These are phyloP conservation scores for Poeciliopsis prolifica DNA, from an alignment of 2,113 vertebrate genomes.

Conservation along the genomic window DNA sequence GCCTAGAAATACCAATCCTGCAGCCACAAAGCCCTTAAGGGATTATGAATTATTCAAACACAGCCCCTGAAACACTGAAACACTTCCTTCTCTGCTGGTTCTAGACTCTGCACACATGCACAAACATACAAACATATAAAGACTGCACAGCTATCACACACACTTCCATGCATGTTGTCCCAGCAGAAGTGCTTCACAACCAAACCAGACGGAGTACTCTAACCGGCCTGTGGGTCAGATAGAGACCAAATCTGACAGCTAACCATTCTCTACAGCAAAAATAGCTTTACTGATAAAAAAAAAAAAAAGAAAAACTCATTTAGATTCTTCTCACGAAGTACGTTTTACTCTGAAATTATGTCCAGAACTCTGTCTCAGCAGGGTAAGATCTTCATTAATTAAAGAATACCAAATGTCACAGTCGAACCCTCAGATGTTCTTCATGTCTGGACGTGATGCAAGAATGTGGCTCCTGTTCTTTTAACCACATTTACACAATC, in stretches of 20 bases:
- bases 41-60: constrained; percentile 62
- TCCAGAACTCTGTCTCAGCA: neutral
- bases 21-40: constrained; percentile 44
- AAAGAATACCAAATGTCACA: constrained; percentile 4
- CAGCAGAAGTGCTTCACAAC: constrained; percentile 36
- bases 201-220: constrained; percentile 16
- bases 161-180: constrained; percentile 38
- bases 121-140: constrained; percentile 1
- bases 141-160: constrained; percentile 12
- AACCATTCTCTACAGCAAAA: constrained; percentile 2
- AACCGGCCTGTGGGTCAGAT: constrained; percentile 2
- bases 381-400: constrained; percentile 20
- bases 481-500: neutral
- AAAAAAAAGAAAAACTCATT: constrained; percentile 11
- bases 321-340: constrained; percentile 21
- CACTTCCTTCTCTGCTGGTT: constrained; percentile 38
- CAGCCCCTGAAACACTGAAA: constrained; percentile 60
- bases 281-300: constrained; percentile 2
- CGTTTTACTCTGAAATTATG: neutral
- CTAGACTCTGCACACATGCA: constrained; percentile 24
- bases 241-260: constrained; percentile 1
- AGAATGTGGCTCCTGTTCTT: neutral
- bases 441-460: constrained; percentile 26
- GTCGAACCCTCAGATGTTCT: constrained; percentile 4
- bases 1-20: constrained; percentile 38